Conservation (phyloP, 2,797 vertebrate genomes). For the Nannoperca australis region DNA sequence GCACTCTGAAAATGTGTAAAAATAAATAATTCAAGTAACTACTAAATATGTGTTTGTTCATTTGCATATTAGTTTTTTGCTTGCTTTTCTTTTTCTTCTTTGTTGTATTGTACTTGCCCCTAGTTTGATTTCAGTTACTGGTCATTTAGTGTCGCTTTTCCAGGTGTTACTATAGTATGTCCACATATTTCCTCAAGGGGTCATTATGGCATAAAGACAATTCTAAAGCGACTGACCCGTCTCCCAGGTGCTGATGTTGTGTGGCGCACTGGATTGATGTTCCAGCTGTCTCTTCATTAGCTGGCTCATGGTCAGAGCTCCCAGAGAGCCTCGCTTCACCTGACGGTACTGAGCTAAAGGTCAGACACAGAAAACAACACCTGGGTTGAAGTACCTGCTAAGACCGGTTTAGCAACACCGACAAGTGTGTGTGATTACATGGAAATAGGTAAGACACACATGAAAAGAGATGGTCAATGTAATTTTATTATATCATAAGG, state of each 20-base stretch:
- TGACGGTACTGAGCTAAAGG: slow-evolving; percentile 96
- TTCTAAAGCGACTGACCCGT: slow-evolving; percentile 87
- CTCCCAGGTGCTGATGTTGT: slow-evolving; percentile 99
- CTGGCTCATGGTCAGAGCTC: slow-evolving; percentile 97
- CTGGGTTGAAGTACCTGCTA: slow-evolving; percentile 20
- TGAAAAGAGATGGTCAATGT: slow-evolving; percentile 39
- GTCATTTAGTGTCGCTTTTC: neutral
- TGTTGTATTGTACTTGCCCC: neutral
- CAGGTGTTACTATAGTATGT: neutral
- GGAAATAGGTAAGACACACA: slow-evolving; percentile 43
- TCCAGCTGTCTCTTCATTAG: slow-evolving; percentile 99
- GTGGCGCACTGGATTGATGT: slow-evolving; percentile 97
- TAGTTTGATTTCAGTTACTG: neutral
- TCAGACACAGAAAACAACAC: slow-evolving; percentile 56
- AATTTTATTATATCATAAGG: slow-evolving; percentile 17
- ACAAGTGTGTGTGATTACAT: slow-evolving; percentile 23
- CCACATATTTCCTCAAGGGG: neutral
- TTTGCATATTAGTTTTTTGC: neutral
- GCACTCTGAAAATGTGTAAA: neutral
- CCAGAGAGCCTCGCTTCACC: slow-evolving; percentile 97
- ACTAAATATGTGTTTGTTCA: neutral
- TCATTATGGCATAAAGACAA: slow-evolving; percentile 5
- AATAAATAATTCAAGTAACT: neutral
- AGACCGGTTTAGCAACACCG: neutral
- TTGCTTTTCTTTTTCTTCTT: neutral